A percentile compares a stretch with the other conserved stretches of the same genome.
Conservation (phyloP, 2,113 vertebrate species). For the Ranitomeya variabilis region DNA sequence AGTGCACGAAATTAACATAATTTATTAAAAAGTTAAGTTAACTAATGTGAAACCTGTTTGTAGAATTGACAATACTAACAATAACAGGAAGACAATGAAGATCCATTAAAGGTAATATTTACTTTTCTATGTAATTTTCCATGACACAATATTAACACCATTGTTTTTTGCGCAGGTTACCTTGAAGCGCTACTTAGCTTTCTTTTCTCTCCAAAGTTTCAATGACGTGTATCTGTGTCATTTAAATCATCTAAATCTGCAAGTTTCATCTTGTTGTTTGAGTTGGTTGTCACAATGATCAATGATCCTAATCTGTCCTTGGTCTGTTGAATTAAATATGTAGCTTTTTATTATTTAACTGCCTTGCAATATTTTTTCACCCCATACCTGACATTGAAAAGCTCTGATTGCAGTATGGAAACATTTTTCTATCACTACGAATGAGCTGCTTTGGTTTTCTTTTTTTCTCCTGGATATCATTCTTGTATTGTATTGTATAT, state of each 20-base stretch:
- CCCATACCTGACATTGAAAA: slow-evolving; percentile 36
- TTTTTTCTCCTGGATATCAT: not conserved
- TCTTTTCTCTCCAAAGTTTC: slow-evolving; percentile 14
- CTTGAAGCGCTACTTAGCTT: slow-evolving; percentile 18
- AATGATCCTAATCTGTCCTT: slow-evolving; percentile 45
- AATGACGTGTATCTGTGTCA: slow-evolving; percentile 36
- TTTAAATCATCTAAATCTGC: slow-evolving; percentile 41
- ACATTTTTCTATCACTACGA: slow-evolving; percentile 33
- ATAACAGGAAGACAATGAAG: not conserved
- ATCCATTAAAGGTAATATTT: not conserved
- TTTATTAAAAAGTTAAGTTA: not conserved
- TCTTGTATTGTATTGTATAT: slow-evolving; percentile 16
- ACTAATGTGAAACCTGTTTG: not conserved
- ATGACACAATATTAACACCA: slow-evolving; percentile 5
- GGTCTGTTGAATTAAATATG: slow-evolving; percentile 54
- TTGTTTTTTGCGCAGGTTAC: slow-evolving; percentile 21
- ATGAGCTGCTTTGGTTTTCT: not conserved
- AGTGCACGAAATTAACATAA: not conserved
- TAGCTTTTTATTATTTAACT: slow-evolving; percentile 50
- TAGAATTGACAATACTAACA: not conserved
- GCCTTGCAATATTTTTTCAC: slow-evolving; percentile 34
- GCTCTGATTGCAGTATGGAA: slow-evolving; percentile 13
- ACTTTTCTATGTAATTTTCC: not conserved
- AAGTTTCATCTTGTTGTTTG: slow-evolving; percentile 43
- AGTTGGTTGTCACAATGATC: slow-evolving; percentile 46